Conservation (phyloP, 2,888 invertebrate genomes). For the Microctonus brassicae region DNA sequence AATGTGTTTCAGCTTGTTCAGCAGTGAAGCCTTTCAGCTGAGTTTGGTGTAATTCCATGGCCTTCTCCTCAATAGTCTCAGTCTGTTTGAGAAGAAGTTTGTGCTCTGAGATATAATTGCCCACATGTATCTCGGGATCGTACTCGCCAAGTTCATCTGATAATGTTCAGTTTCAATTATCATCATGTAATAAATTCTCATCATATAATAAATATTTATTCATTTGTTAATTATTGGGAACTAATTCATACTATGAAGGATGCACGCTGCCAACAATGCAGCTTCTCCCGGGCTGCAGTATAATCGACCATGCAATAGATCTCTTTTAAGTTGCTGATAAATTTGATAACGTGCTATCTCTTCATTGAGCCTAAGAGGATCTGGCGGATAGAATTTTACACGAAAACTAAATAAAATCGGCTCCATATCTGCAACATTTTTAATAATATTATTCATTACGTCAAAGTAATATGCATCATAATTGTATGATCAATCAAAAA, state of each 20-base stretch:
- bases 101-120: constrained; percentile 92
- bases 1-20: constrained; percentile 89
- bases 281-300: constrained; percentile 93
- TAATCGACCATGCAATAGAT: constrained; percentile 93
- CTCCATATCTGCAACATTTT: constrained; percentile 80
- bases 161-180: constrained; percentile 4
- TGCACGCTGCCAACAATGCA: constrained; percentile 89
- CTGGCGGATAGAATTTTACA: constrained; percentile 97
- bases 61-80: constrained; percentile 90
- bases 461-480: too few relatives aligned
- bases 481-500: too few relatives aligned
- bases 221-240: too few relatives aligned
- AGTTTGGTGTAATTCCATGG: constrained; percentile 91
- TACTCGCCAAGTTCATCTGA: constrained; percentile 95
- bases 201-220: background rate
- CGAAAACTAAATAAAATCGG: constrained; percentile 95
- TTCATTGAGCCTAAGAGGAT: constrained; percentile 92
- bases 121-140: constrained; percentile 87
- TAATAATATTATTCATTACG: background rate
- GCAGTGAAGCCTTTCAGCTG: constrained; percentile 89
- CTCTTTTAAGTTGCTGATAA: constrained; percentile 93
- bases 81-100: constrained; percentile 94
- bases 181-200: background rate
- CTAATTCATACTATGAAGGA: constrained; percentile 86
- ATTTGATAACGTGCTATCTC: constrained; percentile 96